These are phyloP conservation scores for Epinotia bilunana DNA, from an alignment of 2,888 invertebrate species.

Conservation along the genomic window DNA sequence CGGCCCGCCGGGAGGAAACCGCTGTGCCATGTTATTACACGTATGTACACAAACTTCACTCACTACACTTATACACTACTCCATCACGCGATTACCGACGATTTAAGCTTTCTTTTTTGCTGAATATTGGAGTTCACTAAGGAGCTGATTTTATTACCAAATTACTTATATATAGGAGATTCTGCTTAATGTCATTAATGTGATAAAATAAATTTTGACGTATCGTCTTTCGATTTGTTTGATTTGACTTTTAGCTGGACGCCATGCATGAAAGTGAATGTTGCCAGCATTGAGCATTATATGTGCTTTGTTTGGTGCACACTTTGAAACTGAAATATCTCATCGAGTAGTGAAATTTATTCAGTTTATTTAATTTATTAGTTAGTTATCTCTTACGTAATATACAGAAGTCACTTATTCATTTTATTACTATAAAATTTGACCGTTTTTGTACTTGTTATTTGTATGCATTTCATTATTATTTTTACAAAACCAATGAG, in stretches of 20 bases:
- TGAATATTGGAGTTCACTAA: neutral
- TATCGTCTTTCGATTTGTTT: conserved; percentile 27
- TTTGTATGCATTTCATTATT: no score
- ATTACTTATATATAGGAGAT: neutral
- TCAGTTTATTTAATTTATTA: no score
- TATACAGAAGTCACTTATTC: no score
- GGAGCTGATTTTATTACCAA: neutral
- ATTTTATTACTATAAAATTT: no score
- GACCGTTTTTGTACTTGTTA: no score
- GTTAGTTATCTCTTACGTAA: no score
- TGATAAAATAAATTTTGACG: conserved; percentile 23
- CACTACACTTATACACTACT: conserved; percentile 1
- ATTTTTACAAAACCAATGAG: no score
- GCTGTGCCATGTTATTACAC: conserved; percentile 66
- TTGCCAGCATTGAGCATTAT: conserved; percentile 7
- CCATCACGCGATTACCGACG: conserved; percentile 29
- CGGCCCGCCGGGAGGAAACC: conserved; percentile 69
- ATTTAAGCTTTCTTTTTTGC: conserved; percentile 5
- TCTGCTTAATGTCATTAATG: neutral
- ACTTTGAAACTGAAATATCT: neutral
- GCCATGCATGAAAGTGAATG: conserved; percentile 28
- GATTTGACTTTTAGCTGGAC: conserved; percentile 24
- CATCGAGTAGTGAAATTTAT: no score
- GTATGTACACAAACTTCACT: conserved; percentile 14
- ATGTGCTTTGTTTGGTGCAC: neutral